These are phyloP conservation scores for Campylorhamphus procurvoides DNA, from an alignment of 2,113 vertebrate species.

Conservation along the genomic window DNA sequence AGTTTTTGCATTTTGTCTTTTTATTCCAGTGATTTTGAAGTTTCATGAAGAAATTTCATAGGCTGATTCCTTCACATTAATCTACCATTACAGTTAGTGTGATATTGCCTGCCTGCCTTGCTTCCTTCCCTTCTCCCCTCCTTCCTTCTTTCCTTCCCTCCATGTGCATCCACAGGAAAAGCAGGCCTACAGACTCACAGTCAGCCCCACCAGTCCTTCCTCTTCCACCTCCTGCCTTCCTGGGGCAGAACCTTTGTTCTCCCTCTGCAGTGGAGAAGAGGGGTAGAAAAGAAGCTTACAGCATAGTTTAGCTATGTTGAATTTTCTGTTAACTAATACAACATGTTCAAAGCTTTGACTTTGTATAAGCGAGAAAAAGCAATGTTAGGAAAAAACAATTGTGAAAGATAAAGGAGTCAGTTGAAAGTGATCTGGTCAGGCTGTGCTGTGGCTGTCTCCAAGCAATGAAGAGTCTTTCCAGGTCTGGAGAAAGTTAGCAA, in stretches of 20 bases:
- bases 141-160: not conserved
- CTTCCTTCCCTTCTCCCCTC: not conserved
- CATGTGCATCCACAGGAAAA: not conserved
- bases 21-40: not conserved
- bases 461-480: not conserved
- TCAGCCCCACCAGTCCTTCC: not conserved
- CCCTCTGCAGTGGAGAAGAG: not conserved
- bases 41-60: not conserved
- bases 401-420: conserved; percentile 53
- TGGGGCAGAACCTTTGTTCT: conserved; percentile 29
- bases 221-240: not conserved
- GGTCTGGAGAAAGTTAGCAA: conserved; percentile 48
- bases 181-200: not conserved
- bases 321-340: conserved; percentile 60
- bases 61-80: not conserved
- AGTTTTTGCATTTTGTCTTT: not conserved
- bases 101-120: not conserved
- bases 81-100: accelerated
- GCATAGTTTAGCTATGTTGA: conserved; percentile 47
- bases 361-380: conserved; percentile 36
- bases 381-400: conserved; percentile 26
- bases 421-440: conserved; percentile 31
- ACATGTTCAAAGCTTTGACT: conserved; percentile 51
- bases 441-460: not conserved
- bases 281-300: conserved; percentile 7